Evolutionary conservation across 2,888 invertebrate species (phyloP).

Genomic region (Drosophila emarginata): DNA sequence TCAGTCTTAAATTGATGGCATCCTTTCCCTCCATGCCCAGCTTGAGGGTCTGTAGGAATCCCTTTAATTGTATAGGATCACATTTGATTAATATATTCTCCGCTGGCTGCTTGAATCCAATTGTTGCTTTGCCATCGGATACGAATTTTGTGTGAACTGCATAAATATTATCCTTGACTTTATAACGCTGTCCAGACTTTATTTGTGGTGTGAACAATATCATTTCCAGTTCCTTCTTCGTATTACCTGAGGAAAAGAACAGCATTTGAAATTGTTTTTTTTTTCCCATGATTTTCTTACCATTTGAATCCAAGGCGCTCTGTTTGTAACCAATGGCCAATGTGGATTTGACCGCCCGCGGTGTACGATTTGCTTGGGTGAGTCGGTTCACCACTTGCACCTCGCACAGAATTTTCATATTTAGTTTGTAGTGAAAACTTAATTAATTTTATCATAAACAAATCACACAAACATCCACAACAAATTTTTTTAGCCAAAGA

Average conservation of each 20-base stretch:
- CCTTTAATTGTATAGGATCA: slow-evolving; percentile 87
- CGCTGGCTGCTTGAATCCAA: slow-evolving; percentile 89
- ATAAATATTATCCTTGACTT: slow-evolving; percentile 86
- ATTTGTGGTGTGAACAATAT: slow-evolving; percentile 88
- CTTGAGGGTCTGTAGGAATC: slow-evolving; percentile 87
- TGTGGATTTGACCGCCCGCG: slow-evolving; percentile 86
- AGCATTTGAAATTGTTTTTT: neutral
- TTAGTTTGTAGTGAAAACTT: neutral
- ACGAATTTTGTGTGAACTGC: slow-evolving; percentile 89
- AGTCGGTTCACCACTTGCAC: slow-evolving; percentile 87
- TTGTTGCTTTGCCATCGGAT: slow-evolving; percentile 91
- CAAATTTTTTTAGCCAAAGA: neutral
- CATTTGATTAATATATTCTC: slow-evolving; percentile 90
- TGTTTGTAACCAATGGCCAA: slow-evolving; percentile 85
- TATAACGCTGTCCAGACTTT: slow-evolving; percentile 85
- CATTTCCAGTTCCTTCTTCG: slow-evolving; percentile 83
- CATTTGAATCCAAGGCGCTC: slow-evolving; percentile 68
- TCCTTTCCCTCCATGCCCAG: slow-evolving; percentile 86
- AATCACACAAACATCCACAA: neutral
- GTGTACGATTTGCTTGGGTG: slow-evolving; percentile 83
- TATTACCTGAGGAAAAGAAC: slow-evolving; percentile 11
- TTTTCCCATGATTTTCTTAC: neutral
- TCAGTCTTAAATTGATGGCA: slow-evolving; percentile 82
- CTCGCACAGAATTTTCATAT: slow-evolving; percentile 90
- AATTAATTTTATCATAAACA: neutral